These are phyloP conservation scores for Nephrotoma flavescens DNA, from an alignment of 2,888 invertebrate genomes.

Conservation along the genomic window DNA sequence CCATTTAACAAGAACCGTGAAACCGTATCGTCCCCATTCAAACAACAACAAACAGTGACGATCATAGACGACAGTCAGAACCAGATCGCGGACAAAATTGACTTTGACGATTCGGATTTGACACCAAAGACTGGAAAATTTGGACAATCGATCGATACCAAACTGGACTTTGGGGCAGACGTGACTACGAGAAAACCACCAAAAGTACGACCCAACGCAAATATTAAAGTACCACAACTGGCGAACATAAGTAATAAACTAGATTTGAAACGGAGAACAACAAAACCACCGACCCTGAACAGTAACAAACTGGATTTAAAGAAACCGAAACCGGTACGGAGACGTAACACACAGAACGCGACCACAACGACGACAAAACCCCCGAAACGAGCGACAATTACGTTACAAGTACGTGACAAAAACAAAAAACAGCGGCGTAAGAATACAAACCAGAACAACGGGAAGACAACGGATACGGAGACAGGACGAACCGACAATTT, in stretches of 20 bases:
- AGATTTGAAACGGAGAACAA: slow-evolving; percentile 6
- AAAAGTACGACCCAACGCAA: neutral
- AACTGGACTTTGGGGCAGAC: slow-evolving; percentile 14
- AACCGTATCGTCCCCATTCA: slow-evolving; percentile 9
- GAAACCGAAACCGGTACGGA: neutral
- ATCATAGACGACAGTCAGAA: slow-evolving; percentile 10
- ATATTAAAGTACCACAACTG: neutral
- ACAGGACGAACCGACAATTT: slow-evolving; percentile 1
- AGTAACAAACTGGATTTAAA: slow-evolving; percentile 4
- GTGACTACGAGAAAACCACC: neutral
- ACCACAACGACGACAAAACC: neutral
- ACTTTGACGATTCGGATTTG: slow-evolving; percentile 27
- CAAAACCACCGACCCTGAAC: neutral
- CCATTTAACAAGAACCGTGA: slow-evolving; percentile 18
- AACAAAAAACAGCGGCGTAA: slow-evolving; percentile 7
- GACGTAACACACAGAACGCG: neutral
- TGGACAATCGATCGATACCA: slow-evolving; percentile 20
- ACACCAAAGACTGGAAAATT: slow-evolving; percentile 18
- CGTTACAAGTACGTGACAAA: slow-evolving; percentile 16
- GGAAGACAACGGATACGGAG: slow-evolving; percentile 13
- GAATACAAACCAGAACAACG: slow-evolving; percentile 10
- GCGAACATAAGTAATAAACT: slow-evolving; percentile 7
- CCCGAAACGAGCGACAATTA: neutral
- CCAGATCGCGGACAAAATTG: slow-evolving; percentile 38
- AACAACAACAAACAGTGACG: slow-evolving; percentile 10